Evolutionary conservation across 2,113 vertebrate genomes (phyloP), one percentile per base, ranked within the genome.

Genomic region (Trochalopteron elliotii): DNA sequence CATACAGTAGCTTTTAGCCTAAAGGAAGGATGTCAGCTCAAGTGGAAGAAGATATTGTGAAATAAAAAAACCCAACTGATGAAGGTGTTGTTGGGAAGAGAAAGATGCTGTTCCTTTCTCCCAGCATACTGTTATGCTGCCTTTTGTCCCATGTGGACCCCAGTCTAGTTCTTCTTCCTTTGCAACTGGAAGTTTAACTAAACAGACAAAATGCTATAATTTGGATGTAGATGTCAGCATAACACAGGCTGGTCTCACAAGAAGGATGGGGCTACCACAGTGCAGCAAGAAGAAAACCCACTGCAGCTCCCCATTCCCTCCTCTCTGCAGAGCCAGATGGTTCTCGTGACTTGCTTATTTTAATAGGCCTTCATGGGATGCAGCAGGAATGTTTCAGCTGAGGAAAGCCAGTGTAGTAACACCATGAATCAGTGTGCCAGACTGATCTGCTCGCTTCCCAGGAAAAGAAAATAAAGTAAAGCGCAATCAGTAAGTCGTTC

Each of bases 321-420:
- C 30, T 84, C 52, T 84, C 75, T 89, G 33, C 50, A 83, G 57
- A 93, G 76, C 79, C 96, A 97, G 92, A 93, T 84, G 83, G 52
- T 96, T 96, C 75, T 96, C 3, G 52, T 96, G 93, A 80, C 86
- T 88, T 96, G 37, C 63, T 76, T 56, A 10, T 94, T 97, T 97
- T 97, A 94, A 91, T 83, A 80, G 94, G 94, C 87, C 75, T 94
- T 95, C 71, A 71, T 85, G 94, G 89, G 85, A 70, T 96, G 52
- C 84, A 84, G 93, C 68, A 96, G 61, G 83, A 97, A 95, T 96
- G 87, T 94, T 96, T 90, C 89, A 97, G 84, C 96, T 96, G 86
- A 96, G 87, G 60, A 89, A 88, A 96, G 56, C 33, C 75, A 82
- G 91, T 83, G 89, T 83, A 96, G 85, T 86, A 90, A 94, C 81